Base-by-base conservation (phyloP, 1,140 invertebrate genomes). In the Hypsibius dujardini region DNA sequence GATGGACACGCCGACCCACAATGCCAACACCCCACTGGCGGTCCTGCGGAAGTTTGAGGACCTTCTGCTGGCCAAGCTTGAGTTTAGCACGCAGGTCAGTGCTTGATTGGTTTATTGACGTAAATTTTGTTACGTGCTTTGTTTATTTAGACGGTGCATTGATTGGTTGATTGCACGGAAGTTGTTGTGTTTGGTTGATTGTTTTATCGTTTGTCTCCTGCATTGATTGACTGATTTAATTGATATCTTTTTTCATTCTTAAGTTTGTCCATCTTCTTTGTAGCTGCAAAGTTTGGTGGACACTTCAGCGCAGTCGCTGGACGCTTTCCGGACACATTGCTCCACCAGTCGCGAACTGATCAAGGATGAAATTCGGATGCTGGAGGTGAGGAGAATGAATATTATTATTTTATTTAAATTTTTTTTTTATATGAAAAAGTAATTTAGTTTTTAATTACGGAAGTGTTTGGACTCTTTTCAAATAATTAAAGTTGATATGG, bases 311-410 rank as follows among this genome's bases (percentile, higher is more conserved):
- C 62, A 67, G 42, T 67, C 62, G 12, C 62, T 67, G 62, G 12
- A 67, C 42, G 62, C 62, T 15, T 67, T 67, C 42, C 62, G 62
- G 7, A 67, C 62, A 7, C 62, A 67, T 42, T 67, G 62, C 62
- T 67, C 62, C 12, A 67, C 62, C 62, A 67, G 62, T 42, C 12
- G 42, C 12, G 62, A 67, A 45, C 62, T 67, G 3, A 67, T 67
- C 42, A 67, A 67, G 42, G 62, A 67, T 67, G 62, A 67, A 45
- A 67, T 67, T 45, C 62, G 62, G 3, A 67, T 67, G 62, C 62
- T 67, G 3, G 62, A 67, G 62, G 62, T 67, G 45, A 42, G 62
- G 50, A 56, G 50, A 56, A 28, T 28, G 28, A 28, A 28, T 28
- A 28, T 28, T 28, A 28, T 28, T 28, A 28, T 28, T 28, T 28